Evolutionary conservation across 2,113 vertebrate genomes (phyloP), one percentile per base, ranked within the genome.

Genomic region (Larimichthys crocea): DNA sequence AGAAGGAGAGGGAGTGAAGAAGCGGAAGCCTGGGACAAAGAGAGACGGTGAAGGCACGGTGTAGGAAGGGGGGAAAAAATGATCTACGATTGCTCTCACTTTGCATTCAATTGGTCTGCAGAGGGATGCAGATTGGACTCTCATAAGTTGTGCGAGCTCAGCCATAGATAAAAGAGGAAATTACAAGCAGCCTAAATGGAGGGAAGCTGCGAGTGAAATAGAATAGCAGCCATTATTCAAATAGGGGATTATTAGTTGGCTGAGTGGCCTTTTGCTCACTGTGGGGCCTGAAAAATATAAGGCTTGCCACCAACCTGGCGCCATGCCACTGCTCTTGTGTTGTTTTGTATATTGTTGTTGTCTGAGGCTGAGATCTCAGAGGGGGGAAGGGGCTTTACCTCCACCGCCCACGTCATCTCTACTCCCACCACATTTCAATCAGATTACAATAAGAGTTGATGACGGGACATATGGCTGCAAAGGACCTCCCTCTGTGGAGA

Each of bases 181-280:
- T 89, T 91, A 92, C 81, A 89, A 89, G n/a, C 85, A 63, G 83
- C 40, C 83, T 85, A 90, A 92, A 92, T 81, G 84, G 86, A 88
- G 79, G 85, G 72, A 73, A 71, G 87, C 86, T 85, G 56, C 29
- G 79, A 82, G 74, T 81, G 86, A 88, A 90, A 89, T 75, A 85
- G 88, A 90, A 90, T 79, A 89, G 84, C 78, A 82, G 70, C 83
- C 78, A 89, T 90, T 91, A 89, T 89, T 90, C 84, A 91, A 91
- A 90, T 82, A 53, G 85, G 79, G 86, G 83, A 88, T 92, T 93
- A 93, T 93, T 90, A 86, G 73, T 90, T 88, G 80, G 79, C 85
- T 88, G 81, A 88, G 86, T 84, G 83, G 89, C 65, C 88, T 88
- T 88, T 86, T 71, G 84, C 77, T 78, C 76, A 75, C 75, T 70